These are phyloP conservation scores for Trichonephila clavata DNA, from an alignment of 1,140 invertebrate species.

Conservation along the genomic window DNA sequence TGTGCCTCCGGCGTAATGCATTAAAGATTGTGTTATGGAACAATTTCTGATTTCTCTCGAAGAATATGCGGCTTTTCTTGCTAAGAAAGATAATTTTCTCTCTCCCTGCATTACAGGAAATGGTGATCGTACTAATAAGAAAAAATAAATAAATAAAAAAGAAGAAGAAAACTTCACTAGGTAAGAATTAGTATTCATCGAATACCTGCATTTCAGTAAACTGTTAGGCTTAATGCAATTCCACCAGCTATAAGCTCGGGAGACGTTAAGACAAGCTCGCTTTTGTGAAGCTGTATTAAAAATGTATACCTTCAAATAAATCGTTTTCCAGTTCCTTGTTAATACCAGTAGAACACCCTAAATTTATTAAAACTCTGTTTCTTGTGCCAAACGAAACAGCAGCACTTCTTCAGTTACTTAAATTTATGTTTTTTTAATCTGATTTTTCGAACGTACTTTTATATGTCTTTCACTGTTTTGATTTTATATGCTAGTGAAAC, in stretches of 20 bases:
- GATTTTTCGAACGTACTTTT: slow-evolving; percentile 11
- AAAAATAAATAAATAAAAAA: slow-evolving; percentile 55
- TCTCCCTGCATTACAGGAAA: slow-evolving; percentile 40
- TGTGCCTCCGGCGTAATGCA: slow-evolving; percentile 63
- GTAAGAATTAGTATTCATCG: slow-evolving; percentile 67
- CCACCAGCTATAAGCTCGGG: slow-evolving; percentile 20
- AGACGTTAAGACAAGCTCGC: slow-evolving; percentile 19
- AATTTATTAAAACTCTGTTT: slow-evolving; percentile 60
- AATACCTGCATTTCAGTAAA: slow-evolving; percentile 27
- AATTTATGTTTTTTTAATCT: slow-evolving; percentile 18
- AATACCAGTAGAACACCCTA: slow-evolving; percentile 14
- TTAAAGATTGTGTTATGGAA: slow-evolving; percentile 75
- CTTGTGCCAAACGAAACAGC: not conserved
- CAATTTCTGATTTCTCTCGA: slow-evolving; percentile 65
- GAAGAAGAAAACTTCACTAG: slow-evolving; percentile 16
- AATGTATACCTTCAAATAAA: slow-evolving; percentile 66
- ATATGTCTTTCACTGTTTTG: not conserved
- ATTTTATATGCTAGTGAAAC: not conserved
- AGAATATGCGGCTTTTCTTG: slow-evolving; percentile 47
- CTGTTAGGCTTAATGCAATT: slow-evolving; percentile 73
- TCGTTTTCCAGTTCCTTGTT: slow-evolving; percentile 50
- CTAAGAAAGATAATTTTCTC: slow-evolving; percentile 59
- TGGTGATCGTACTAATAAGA: slow-evolving; percentile 71
- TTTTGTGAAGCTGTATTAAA: slow-evolving; percentile 67
- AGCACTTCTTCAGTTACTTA: not conserved